A percentile compares a stretch with the other conserved stretches of the same genome.
These are phyloP conservation scores for Etheostoma spectabile DNA, from an alignment of 2,113 vertebrate species.

Conservation along the genomic window DNA sequence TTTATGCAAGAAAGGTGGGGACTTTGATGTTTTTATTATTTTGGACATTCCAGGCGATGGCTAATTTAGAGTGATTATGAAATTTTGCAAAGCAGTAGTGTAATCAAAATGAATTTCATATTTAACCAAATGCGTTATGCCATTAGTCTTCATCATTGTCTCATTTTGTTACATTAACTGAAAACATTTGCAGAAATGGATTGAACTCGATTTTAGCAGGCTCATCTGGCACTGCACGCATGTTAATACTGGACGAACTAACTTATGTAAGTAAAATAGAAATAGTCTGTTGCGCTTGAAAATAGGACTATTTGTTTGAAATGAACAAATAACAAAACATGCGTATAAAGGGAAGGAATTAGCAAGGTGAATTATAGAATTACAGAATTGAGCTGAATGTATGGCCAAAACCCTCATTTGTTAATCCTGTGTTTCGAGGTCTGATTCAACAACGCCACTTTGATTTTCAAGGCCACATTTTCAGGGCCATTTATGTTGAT, in stretches of 20 bases:
- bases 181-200: conserved; percentile 72
- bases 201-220: conserved; percentile 54
- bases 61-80: conserved; percentile 77
- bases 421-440: conserved; percentile 69
- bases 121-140: conserved; percentile 78
- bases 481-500: conserved; percentile 81
- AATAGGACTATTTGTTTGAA: conserved; percentile 1
- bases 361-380: conserved; percentile 36
- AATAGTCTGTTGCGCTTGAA: background rate
- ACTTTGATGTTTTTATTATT: conserved; percentile 80
- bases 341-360: conserved; percentile 29
- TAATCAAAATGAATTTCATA: conserved; percentile 82
- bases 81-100: conserved; percentile 72
- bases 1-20: conserved; percentile 48
- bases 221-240: conserved; percentile 40
- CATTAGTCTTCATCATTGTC: conserved; percentile 81
- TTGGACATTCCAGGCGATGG: conserved; percentile 62
- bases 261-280: background rate
- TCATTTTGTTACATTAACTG: conserved; percentile 77
- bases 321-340: background rate
- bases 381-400: conserved; percentile 54
- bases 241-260: conserved; percentile 13
- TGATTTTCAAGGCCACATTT: conserved; percentile 68
- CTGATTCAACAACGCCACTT: conserved; percentile 63
- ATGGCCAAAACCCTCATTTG: conserved; percentile 46